phyloP scores from a whole-genome alignment of 2,888 invertebrate genomes.

The Cotesia congregata region DNA sequence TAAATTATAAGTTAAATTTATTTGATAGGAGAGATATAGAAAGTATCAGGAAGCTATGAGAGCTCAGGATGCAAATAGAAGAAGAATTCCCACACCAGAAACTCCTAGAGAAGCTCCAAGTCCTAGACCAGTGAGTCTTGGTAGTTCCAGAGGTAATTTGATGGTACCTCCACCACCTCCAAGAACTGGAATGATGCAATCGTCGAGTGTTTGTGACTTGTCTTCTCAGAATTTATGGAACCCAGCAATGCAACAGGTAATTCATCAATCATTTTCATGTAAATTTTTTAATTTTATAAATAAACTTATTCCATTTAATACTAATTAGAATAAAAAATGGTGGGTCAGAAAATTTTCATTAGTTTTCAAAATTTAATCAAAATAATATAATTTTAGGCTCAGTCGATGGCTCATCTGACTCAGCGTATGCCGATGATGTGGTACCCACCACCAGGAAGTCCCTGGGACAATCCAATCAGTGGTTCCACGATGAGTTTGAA shows the following conservation, averaged over 20 bases:
- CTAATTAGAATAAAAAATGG: too few relatives aligned
- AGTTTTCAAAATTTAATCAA: too few relatives aligned
- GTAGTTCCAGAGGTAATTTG: constrained; percentile 55
- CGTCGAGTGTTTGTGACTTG: constrained; percentile 66
- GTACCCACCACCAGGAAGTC: constrained; percentile 60
- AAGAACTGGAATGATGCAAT: constrained; percentile 62
- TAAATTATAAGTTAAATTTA: constrained; percentile 2
- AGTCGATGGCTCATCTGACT: constrained; percentile 78
- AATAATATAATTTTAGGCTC: constrained; percentile 72
- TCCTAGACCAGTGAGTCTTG: constrained; percentile 57
- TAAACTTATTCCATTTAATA: constrained; percentile 20
- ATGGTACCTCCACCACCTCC: constrained; percentile 54
- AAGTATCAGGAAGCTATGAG: constrained; percentile 74
- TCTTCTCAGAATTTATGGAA: constrained; percentile 62
- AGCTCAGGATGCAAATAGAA: constrained; percentile 71
- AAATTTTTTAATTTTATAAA: background rate
- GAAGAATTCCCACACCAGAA: constrained; percentile 58
- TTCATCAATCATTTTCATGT: background rate
- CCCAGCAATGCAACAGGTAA: constrained; percentile 75
- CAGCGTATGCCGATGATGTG: constrained; percentile 70
- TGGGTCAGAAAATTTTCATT: too few relatives aligned
- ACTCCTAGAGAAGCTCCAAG: constrained; percentile 51
- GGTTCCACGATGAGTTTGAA: constrained; percentile 66
- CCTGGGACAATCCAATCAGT: constrained; percentile 60
- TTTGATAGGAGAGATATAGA: constrained; percentile 63